Evolutionary conservation across 2,888 invertebrate genomes (phyloP).

Genomic region (Lasioglossum leucozonium): DNA sequence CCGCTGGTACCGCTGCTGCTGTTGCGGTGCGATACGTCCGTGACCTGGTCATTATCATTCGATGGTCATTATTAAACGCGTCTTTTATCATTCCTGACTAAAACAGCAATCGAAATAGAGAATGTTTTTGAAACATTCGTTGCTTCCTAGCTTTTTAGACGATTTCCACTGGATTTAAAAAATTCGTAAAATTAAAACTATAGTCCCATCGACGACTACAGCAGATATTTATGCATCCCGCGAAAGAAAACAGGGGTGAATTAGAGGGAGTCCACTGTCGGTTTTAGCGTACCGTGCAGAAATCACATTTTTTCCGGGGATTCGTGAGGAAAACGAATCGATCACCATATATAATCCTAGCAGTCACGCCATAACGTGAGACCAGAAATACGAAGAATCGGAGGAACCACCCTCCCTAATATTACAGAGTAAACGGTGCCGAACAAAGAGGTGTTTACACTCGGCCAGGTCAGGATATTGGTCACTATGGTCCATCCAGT

Average conservation of each 20-base stretch:
- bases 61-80: neutral
- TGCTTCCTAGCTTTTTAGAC: no score
- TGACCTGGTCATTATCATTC: slow-evolving; percentile 79
- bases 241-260: neutral
- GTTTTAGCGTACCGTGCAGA: neutral
- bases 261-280: neutral
- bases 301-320: neutral
- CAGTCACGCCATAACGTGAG: slow-evolving; percentile 56
- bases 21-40: slow-evolving; percentile 84
- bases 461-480: slow-evolving; percentile 79
- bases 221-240: neutral
- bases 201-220: no score
- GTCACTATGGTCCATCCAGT: slow-evolving; percentile 77
- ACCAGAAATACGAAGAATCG: slow-evolving; percentile 63
- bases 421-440: slow-evolving; percentile 73
- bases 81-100: no score
- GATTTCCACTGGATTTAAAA: no score
- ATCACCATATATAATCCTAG: slow-evolving; percentile 27
- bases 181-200: no score
- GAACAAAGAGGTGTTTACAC: slow-evolving; percentile 80
- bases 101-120: neutral
- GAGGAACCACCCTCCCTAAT: slow-evolving; percentile 71
- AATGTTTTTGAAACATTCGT: neutral
- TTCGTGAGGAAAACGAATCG: slow-evolving; percentile 7
- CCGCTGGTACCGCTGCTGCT: slow-evolving; percentile 84